phyloP scores from a whole-genome alignment of 2,888 invertebrate genomes.

The Pimpla rufipes region DNA sequence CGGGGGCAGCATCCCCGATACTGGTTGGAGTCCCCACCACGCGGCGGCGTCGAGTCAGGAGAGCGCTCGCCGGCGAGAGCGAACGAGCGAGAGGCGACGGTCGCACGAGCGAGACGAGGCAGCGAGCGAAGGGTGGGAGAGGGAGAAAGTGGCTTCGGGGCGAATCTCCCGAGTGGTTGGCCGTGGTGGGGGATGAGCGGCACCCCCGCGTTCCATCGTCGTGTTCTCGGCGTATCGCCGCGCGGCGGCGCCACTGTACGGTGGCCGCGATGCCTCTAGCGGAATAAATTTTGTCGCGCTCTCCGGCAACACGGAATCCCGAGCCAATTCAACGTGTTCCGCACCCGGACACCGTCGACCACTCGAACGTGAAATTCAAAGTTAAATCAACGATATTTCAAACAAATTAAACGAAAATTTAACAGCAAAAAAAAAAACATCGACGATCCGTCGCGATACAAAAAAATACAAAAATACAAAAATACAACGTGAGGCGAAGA shows the following conservation, averaged over 20 bases:
- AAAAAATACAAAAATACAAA: neutral
- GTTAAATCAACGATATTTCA: too few species aligned
- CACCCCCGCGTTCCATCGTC: constrained; percentile 81
- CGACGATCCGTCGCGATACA: too few species aligned
- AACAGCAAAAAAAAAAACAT: neutral
- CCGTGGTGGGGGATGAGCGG: constrained; percentile 73
- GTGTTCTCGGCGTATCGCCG: constrained; percentile 72
- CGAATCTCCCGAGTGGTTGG: constrained; percentile 70
- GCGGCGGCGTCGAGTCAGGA: constrained; percentile 29
- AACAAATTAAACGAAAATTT: neutral
- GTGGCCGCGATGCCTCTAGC: constrained; percentile 71
- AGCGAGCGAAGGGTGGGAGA: constrained; percentile 68
- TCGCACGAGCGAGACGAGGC: constrained; percentile 63
- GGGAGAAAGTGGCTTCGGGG: constrained; percentile 75
- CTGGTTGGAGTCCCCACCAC: constrained; percentile 50
- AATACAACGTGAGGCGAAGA: neutral
- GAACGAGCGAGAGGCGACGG: constrained; percentile 42
- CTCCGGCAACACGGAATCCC: constrained; percentile 17
- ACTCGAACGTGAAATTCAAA: too few species aligned
- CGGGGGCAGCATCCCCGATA: constrained; percentile 75
- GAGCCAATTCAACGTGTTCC: neutral
- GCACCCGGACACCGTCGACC: too few species aligned
- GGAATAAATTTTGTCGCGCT: constrained; percentile 65
- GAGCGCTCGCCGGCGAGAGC: constrained; percentile 2
- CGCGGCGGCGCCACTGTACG: constrained; percentile 83